phyloP scores from a whole-genome alignment of 2,888 invertebrate genomes.

The Apodemia duryi region DNA sequence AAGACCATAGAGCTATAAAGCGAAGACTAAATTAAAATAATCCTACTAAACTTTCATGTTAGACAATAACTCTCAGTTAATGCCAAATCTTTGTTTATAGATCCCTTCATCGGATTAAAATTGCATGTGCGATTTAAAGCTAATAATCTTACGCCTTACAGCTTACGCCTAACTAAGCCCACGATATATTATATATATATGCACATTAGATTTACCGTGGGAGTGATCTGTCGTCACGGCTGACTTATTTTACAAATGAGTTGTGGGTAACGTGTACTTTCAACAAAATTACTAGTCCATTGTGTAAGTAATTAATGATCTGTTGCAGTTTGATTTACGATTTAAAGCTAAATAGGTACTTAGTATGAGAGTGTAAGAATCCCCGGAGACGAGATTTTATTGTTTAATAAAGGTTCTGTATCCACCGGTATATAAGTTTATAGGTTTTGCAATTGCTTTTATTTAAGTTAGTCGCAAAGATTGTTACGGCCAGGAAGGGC shows the following conservation, averaged over 20 bases:
- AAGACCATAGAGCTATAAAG: background rate
- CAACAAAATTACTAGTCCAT: slow-evolving; percentile 9
- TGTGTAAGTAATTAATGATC: slow-evolving; percentile 8
- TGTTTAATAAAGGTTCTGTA: background rate
- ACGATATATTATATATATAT: slow-evolving; percentile 1
- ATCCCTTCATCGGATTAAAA: slow-evolving; percentile 6
- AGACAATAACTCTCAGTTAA: background rate
- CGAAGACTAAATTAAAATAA: background rate
- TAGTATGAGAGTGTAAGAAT: background rate
- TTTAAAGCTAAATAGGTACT: background rate
- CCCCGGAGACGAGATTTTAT: background rate
- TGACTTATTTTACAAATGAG: slow-evolving; percentile 72
- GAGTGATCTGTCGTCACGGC: slow-evolving; percentile 59
- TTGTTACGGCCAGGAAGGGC: background rate
- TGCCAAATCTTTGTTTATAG: slow-evolving; percentile 10
- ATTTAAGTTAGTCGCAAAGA: background rate
- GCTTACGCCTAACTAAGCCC: background rate
- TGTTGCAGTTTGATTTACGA: slow-evolving; percentile 9
- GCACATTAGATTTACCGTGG: slow-evolving; percentile 45
- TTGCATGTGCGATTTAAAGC: background rate
- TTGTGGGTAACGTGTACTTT: slow-evolving; percentile 51
- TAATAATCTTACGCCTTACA: background rate
- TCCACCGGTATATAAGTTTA: background rate
- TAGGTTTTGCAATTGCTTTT: background rate
- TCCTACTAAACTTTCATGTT: background rate